Conservation (phyloP, 2,797 vertebrate species). For the Xyrichtys novacula region DNA sequence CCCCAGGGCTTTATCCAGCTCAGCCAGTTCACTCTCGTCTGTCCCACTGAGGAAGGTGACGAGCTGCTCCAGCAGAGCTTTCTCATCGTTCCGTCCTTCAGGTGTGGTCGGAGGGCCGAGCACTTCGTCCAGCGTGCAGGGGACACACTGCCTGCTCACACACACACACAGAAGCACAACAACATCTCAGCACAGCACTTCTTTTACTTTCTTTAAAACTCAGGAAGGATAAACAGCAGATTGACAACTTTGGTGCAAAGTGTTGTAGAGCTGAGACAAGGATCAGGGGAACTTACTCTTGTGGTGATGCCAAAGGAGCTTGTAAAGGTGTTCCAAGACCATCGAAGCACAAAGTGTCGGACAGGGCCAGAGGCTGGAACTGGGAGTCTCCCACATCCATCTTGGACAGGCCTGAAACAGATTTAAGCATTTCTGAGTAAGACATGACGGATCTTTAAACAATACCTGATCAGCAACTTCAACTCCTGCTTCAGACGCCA, state of each 20-base stretch:
- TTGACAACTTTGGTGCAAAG: no score
- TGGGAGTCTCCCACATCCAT: conserved; percentile 88
- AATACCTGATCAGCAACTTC: not conserved
- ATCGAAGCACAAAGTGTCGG: conserved; percentile 88
- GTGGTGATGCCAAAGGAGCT: conserved; percentile 84
- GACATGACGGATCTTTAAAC: not conserved
- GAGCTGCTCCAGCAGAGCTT: conserved; percentile 94
- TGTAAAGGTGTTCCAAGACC: conserved; percentile 82
- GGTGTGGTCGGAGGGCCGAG: conserved; percentile 92
- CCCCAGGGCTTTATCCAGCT: conserved; percentile 95
- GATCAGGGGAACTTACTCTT: conserved; percentile 87
- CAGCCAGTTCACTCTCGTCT: conserved; percentile 93
- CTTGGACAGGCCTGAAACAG: conserved; percentile 86
- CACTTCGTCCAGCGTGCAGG: conserved; percentile 92
- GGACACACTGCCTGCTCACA: conserved; percentile 88
- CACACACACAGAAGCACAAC: conserved; percentile 6
- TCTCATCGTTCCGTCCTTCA: conserved; percentile 93
- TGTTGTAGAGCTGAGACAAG: no score
- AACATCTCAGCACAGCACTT: not conserved
- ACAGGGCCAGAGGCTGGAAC: conserved; percentile 87
- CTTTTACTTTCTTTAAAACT: no score
- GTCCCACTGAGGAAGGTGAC: conserved; percentile 95
- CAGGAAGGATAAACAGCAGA: no score
- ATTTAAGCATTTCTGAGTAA: not conserved
- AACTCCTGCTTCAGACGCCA: not conserved